Base-by-base conservation (phyloP, 2,888 invertebrate species). In the Alitta virens region DNA sequence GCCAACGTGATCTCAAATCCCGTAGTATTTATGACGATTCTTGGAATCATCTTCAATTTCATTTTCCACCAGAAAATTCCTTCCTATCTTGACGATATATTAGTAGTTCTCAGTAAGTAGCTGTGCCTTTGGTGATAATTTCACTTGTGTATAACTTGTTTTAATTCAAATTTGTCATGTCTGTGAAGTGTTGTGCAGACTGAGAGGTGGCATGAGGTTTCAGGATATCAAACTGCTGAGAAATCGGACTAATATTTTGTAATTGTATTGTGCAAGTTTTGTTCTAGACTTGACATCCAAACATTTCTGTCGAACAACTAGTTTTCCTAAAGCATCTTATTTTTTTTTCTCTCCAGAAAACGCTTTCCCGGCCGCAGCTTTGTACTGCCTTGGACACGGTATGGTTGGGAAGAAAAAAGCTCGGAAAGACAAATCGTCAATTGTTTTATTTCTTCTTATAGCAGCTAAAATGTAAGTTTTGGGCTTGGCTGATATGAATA, bases 341-440 rank as follows among this genome's bases (percentile, higher is more conserved):
- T 23, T 57, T 49, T 63, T 63, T 66, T 63, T 66, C 62, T 63
- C 70, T 71, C 60, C 75, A 74, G 79, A 78, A 53, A 67, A 79
- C 74, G 92, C 96, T 7, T 97, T 95, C 81, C 91, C 94, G 27
- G 94, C 94, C 1, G 89, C 91, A 51, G 94, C 96, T 0, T 84
- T 97, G 33, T 96, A 97, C 80, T 85, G 94, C 59, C 85, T 97
- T 23, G 97, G 97, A 0, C 83, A 95, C 42, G 88, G 91, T 78
- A 94, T 97, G 90, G 94, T 95, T 16, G 95, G 94, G 5, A 92
- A 93, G 82, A 88, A 92, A 57, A 88, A 89, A 68, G 88, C 89
- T 65, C 81, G 93, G 91, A 40, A 33, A 7, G 94, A 0, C 87
- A 89, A 38, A 90, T 90, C 0, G 92, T 53, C 93, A 95, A 1